Percentiles rank a stretch among this genome's conserved stretches.
phyloP scores from a whole-genome alignment of 2,113 vertebrate genomes.

The Anser brachyrhynchus region DNA sequence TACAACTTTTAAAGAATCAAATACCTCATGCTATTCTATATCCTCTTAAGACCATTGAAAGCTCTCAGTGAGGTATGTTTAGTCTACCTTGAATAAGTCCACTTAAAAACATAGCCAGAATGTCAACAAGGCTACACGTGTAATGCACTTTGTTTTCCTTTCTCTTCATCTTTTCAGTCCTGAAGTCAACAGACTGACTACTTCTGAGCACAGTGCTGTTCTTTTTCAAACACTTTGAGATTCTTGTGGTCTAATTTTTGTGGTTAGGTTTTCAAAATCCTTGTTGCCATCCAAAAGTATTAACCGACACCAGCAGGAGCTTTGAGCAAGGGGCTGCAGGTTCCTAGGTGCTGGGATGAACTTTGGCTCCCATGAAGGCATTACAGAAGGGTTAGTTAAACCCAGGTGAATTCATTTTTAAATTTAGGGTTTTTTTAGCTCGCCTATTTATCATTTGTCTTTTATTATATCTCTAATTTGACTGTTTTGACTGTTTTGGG shows the following conservation, averaged over 20 bases:
- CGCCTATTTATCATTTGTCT: accelerated
- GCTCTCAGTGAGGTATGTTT: slow-evolving; percentile 17
- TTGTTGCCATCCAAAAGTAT: neutral
- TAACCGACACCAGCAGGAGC: neutral
- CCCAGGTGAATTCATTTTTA: neutral
- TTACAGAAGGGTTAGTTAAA: neutral
- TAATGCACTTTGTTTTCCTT: neutral
- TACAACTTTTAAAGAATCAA: neutral
- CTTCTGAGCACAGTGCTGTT: neutral
- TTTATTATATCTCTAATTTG: neutral
- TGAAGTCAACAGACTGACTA: slow-evolving; percentile 13
- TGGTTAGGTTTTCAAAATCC: slow-evolving; percentile 1
- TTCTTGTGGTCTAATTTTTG: slow-evolving; percentile 9
- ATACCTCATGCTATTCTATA: neutral
- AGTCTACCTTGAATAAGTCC: slow-evolving; percentile 42
- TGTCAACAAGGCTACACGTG: slow-evolving; percentile 30
- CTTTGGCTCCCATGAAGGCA: neutral
- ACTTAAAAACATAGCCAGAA: slow-evolving; percentile 8
- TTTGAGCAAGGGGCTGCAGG: neutral
- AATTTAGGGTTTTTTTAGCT: neutral
- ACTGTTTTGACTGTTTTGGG: neutral
- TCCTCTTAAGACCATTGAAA: neutral
- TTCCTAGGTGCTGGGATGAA: neutral
- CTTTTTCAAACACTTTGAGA: neutral
- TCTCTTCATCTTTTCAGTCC: slow-evolving; percentile 34